Conservation (phyloP, 2,888 invertebrate genomes). For the Mesorhabditis spiculigera region DNA sequence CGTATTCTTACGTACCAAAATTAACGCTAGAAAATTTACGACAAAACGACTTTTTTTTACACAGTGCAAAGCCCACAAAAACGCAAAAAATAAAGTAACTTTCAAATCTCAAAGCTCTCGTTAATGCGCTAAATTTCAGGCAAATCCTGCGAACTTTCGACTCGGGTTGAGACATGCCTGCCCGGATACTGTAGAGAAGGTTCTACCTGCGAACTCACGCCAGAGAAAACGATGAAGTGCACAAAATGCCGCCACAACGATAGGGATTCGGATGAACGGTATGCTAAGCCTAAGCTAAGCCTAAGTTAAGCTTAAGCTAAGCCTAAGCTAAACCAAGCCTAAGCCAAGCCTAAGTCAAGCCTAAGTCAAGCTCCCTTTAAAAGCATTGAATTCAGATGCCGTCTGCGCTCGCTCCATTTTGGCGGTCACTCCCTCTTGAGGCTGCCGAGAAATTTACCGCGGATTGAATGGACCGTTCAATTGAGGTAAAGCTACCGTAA, state of each 20-base stretch:
- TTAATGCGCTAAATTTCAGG: too few species aligned
- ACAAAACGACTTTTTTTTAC: too few species aligned
- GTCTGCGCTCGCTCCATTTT: slow-evolving; percentile 46
- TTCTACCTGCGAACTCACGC: slow-evolving; percentile 27
- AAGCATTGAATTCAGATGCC: slow-evolving; percentile 24
- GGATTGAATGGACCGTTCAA: slow-evolving; percentile 36
- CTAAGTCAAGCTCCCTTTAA: too few species aligned
- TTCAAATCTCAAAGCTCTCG: too few species aligned
- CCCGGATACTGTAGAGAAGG: slow-evolving; percentile 37
- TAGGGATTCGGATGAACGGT: slow-evolving; percentile 27
- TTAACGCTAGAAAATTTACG: too few species aligned
- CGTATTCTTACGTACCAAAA: too few species aligned
- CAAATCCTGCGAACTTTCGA: slow-evolving; percentile 28
- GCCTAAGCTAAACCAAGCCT: too few species aligned
- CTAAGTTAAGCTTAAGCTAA: too few species aligned
- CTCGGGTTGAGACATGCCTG: slow-evolving; percentile 28
- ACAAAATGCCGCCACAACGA: slow-evolving; percentile 26
- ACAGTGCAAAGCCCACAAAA: too few species aligned
- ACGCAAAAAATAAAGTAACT: too few species aligned
- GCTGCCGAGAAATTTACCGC: slow-evolving; percentile 28
- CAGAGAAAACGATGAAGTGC: slow-evolving; percentile 29
- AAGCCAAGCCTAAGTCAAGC: too few species aligned
- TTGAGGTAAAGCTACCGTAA: slow-evolving; percentile 23
- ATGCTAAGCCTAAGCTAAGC: too few species aligned
- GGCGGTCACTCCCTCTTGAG: slow-evolving; percentile 40